Evolutionary conservation across 2,888 invertebrate genomes (phyloP).

Genomic region (Scaptomyza tumidula): DNA sequence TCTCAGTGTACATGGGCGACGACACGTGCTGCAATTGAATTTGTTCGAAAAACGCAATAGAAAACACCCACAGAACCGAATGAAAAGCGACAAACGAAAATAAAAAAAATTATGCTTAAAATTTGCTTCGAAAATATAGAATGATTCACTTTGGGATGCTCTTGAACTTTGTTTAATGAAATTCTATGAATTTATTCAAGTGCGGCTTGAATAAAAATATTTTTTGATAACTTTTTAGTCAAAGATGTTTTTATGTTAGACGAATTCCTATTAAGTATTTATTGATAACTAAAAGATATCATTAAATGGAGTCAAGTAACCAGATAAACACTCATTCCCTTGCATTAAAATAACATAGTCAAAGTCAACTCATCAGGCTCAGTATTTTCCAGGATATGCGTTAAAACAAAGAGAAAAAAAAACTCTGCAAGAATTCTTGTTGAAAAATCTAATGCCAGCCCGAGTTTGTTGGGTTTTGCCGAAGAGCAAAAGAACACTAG

Average conservation of each 20-base stretch:
- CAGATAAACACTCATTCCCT: not conserved
- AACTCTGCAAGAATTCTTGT: constrained; percentile 67
- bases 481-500: constrained; percentile 18
- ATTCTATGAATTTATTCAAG: no score
- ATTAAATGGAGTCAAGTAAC: no score
- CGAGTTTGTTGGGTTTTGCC: constrained; percentile 28
- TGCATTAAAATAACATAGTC: not conserved
- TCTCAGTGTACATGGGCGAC: constrained; percentile 58
- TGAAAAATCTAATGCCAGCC: constrained; percentile 72
- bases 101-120: constrained; percentile 12
- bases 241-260: no score
- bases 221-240: no score
- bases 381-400: constrained; percentile 2
- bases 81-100: constrained; percentile 22
- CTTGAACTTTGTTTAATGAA: constrained; percentile 1
- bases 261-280: no score
- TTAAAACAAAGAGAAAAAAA: constrained; percentile 54
- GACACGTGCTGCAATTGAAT: constrained; percentile 79
- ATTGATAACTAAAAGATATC: no score
- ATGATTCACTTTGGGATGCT: constrained; percentile 27
- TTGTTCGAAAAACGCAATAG: constrained; percentile 76
- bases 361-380: not conserved
- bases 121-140: not conserved
- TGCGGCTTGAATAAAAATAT: no score
- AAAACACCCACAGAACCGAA: constrained; percentile 65